phyloP scores from a whole-genome alignment of 2,797 vertebrate species.

The Yasuhikotakia modesta region DNA sequence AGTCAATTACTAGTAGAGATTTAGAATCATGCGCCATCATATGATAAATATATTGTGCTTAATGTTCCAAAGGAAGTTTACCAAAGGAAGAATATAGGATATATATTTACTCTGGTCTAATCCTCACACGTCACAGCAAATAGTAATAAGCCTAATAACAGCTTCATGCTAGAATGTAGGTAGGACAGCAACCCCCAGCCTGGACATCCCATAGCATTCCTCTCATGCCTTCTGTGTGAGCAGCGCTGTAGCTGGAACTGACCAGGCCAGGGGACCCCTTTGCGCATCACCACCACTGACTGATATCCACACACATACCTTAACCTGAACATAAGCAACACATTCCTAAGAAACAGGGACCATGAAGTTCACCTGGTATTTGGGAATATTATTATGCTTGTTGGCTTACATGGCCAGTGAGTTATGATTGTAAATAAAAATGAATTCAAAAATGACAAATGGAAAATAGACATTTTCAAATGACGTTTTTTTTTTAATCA shows the following conservation, averaged over 20 bases:
- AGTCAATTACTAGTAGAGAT: no score
- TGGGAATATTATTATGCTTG: background rate
- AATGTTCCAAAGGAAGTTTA: no score
- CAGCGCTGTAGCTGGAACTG: background rate
- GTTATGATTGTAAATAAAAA: no score
- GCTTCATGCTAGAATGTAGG: conserved; percentile 11
- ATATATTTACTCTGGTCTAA: no score
- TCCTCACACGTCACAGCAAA: conserved; percentile 9
- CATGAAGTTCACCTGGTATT: background rate
- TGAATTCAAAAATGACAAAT: no score
- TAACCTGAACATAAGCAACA: background rate
- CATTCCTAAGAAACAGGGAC: background rate
- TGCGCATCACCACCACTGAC: conserved; percentile 14
- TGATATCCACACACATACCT: background rate
- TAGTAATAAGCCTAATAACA: conserved; percentile 27
- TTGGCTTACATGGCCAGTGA: no score
- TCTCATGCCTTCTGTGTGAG: conserved; percentile 28
- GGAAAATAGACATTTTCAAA: no score
- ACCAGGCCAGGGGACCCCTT: conserved; percentile 32
- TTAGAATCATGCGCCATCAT: no score
- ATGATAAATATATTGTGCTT: background rate
- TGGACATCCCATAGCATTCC: conserved; percentile 26
- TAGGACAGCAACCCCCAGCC: background rate
- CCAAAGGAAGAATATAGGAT: no score
- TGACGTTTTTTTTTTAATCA: no score